Evolutionary conservation across 2,888 invertebrate genomes (phyloP).

Genomic region (Nudaria mundana): DNA sequence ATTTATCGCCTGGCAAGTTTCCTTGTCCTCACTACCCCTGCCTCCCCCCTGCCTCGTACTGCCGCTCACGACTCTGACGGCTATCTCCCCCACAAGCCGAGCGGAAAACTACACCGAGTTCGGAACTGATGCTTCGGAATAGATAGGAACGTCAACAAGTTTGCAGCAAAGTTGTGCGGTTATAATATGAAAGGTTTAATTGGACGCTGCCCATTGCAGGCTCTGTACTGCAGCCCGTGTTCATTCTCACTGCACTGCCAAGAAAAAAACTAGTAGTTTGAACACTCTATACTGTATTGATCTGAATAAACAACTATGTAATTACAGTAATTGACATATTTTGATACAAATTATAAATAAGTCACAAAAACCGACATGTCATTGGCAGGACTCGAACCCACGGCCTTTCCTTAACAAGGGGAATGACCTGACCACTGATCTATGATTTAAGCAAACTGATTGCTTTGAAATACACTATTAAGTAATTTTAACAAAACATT

Average conservation of each 20-base stretch:
- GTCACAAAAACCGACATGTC: too few relatives aligned
- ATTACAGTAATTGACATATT: too few relatives aligned
- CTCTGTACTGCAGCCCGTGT: not conserved
- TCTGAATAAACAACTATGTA: too few relatives aligned
- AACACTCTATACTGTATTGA: not conserved
- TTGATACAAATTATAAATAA: too few relatives aligned
- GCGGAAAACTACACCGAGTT: constrained; percentile 45
- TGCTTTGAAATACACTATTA: too few relatives aligned
- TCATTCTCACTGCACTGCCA: not conserved
- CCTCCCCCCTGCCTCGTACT: constrained; percentile 3
- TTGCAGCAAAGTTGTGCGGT: constrained; percentile 19
- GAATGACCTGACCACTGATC: too few relatives aligned
- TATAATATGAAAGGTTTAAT: constrained; percentile 10
- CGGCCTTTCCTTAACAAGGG: too few relatives aligned
- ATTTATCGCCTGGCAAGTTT: constrained; percentile 43
- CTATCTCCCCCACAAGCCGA: constrained; percentile 21
- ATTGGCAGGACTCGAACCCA: too few relatives aligned
- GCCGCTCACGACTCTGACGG: too few relatives aligned
- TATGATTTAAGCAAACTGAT: too few relatives aligned
- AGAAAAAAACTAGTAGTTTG: not conserved
- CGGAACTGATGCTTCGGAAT: constrained; percentile 43
- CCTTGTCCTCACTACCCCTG: constrained; percentile 24
- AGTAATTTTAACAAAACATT: too few relatives aligned
- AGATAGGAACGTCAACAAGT: constrained; percentile 44
- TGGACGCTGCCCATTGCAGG: constrained; percentile 1